Evolutionary conservation across 2,888 invertebrate species (phyloP), one percentile per base, ranked within the genome.

Genomic region (Eugnorisma glareosa): DNA sequence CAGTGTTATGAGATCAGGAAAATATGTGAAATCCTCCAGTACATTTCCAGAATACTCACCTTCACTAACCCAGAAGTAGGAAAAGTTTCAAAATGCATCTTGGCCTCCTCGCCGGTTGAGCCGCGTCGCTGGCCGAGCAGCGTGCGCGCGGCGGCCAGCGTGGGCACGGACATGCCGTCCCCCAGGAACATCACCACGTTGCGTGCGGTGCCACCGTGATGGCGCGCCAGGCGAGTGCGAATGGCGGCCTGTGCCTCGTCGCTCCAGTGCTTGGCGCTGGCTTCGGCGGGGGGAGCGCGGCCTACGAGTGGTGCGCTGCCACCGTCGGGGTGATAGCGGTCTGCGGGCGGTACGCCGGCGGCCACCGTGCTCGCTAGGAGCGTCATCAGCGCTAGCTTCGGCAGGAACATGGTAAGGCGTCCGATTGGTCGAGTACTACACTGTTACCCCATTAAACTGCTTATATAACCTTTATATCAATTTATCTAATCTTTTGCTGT

Each of bases 161-260:
- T 98, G 1, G 98, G 96, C 61, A 98, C 93, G 11, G 98, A 98
- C 98, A 98, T 98, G 51, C 98, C 98, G 92, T 98, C 98, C 2
- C 98, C 98, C 67, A 98, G 91, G 92, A 98, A 98, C 92, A 98
- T 94, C 77, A 98, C 97, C 11, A 98, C 94, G 91, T 98, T 98
- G 68, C 89, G 89, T 40, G 92, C 90, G 80, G 28, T 54, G 74
- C 21, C 61, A 11, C 71, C 79, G 40, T 66, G 76, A 97, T 97
- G 61, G 80, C 73, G 67, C 90, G 84, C 28, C 64, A 77, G 80
- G 37, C 88, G 83, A 21, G 87, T 90, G 61, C 83, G 82, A n/a
- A 85, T 81, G 35, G 77, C 85, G 15, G 76, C 85, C 59, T 78
- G 81, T 31, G 89, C 88, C 73, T 89, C 86, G 45, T 69, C 69